Base-by-base conservation (phyloP, 2,888 invertebrate species). In the Zeuzera pyrina region DNA sequence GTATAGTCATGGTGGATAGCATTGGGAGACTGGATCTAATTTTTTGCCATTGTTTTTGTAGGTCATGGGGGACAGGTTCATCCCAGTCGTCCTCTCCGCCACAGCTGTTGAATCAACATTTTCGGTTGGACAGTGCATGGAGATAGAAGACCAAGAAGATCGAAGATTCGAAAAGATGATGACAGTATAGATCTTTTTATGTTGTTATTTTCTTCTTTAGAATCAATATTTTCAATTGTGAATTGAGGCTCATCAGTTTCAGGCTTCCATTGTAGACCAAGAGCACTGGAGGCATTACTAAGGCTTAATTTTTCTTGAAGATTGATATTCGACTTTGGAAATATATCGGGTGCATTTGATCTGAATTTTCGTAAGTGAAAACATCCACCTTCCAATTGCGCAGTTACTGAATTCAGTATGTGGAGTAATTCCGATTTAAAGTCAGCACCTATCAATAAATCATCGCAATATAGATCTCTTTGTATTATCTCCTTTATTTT, bases 101-200 rank as follows among this genome's bases (percentile, higher is more conserved):
- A 45, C 22, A 45, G 15, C 2, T 16, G 14, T 23, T 45, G 45
- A 11, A 43, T 23, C 3, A 45, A 8, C 5, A 43, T 39, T 42
- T 46, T 46, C n/a, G 43, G 33, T 15, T 25, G 24, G 12, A 46
- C 41, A 14, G 38, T 39, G 15, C 38, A 44, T n/a, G 34, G 30
- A 15, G 35, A 36, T 12, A 47, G 29, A 6, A 41, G 22, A 1
- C 40, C 46, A 2, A 42, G 12, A 1, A 39, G 43, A 28, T 45
- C 45, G 33, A 45, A 45, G 2, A 45, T 42, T 15, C 38, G 41
- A 12, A 35, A 42, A 2, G 30, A 30, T 5, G 24, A 14, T 3
- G 43, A 43, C 7, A 43, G 1, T n/a, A 43, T 40, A 0, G 13
- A 24, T n/a, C 46, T 28, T 11, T 49, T 46, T 1, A 39, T 45